phyloP scores from a whole-genome alignment of 35 echinoderm and acorn worm species.

The Stichopus chloronotus region DNA sequence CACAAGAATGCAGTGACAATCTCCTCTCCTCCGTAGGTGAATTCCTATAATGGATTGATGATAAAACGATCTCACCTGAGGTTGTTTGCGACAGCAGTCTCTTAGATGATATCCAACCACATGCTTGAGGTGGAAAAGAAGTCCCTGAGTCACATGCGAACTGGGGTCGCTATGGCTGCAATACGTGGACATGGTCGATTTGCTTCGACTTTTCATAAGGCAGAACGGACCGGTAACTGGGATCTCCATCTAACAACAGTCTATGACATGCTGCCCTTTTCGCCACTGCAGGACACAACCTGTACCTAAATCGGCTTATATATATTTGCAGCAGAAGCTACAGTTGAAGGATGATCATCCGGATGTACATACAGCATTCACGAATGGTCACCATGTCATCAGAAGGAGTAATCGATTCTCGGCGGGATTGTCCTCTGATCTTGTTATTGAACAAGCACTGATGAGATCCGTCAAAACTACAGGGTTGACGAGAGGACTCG shows the following conservation, averaged over 20 bases:
- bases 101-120: conserved; percentile 38
- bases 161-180: neutral
- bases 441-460: conserved; percentile 52
- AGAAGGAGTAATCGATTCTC: conserved; percentile 57
- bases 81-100: conserved; percentile 27
- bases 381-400: neutral
- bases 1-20: neutral
- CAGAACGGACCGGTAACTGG: conserved; percentile 53
- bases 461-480: conserved; percentile 16
- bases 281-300: conserved; percentile 45
- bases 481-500: conserved; percentile 75
- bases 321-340: conserved; percentile 52
- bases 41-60: conserved; percentile 15
- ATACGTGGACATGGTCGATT: conserved; percentile 60
- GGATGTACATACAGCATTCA: neutral
- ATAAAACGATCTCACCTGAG: conserved; percentile 27
- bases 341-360: conserved; percentile 28
- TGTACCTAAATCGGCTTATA: conserved; percentile 26
- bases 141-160: conserved; percentile 30
- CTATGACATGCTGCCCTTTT: conserved; percentile 42
- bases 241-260: conserved; percentile 25
- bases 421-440: conserved; percentile 55
- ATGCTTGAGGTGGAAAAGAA: conserved; percentile 36
- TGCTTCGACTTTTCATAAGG: neutral
- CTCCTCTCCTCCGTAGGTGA: conserved; percentile 1